These are phyloP conservation scores for Zoanthus sansibaricus DNA, from an alignment of 92 coral and sea anemone species.

Conservation along the genomic window DNA sequence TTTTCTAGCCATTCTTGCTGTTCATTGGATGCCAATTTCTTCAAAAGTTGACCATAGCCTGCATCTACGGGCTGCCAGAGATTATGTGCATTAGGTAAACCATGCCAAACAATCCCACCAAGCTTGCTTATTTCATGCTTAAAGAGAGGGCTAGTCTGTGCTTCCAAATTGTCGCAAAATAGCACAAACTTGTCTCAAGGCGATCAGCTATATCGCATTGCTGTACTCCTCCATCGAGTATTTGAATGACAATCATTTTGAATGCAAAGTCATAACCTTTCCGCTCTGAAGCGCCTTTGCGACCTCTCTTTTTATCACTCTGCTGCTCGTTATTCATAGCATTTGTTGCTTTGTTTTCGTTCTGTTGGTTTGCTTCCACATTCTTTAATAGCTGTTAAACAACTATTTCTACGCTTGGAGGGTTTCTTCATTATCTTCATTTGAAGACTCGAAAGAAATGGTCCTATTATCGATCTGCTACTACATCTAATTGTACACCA, in stretches of 20 bases:
- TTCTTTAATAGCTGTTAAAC: too few species aligned
- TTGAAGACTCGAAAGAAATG: too few species aligned
- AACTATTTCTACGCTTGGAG: too few species aligned
- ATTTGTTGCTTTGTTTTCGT: too few species aligned
- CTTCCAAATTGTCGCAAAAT: constrained; percentile 25
- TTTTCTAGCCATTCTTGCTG: constrained; percentile 2
- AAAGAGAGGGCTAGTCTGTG: neutral
- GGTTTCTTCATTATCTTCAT: too few species aligned
- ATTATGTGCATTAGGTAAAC: constrained; percentile 2
- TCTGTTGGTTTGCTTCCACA: too few species aligned
- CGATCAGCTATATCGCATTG: neutral
- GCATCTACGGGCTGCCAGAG: constrained; percentile 32
- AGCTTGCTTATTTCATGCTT: neutral
- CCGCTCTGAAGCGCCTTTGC: neutral
- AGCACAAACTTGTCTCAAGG: constrained; percentile 11
- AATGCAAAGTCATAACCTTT: constrained; percentile 7
- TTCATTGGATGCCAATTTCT: neutral
- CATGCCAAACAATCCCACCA: constrained; percentile 14
- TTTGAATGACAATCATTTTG: constrained; percentile 8
- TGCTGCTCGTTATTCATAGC: too few species aligned
- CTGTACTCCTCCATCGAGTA: neutral
- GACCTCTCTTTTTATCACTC: too few species aligned
- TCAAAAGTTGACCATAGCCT: neutral
- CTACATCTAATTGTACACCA: too few species aligned
- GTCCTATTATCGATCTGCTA: too few species aligned